A percentile compares a stretch with the other conserved stretches of the same genome.
These are phyloP conservation scores for Grallaria varia DNA, from an alignment of 2,113 vertebrate genomes.

Conservation along the genomic window DNA sequence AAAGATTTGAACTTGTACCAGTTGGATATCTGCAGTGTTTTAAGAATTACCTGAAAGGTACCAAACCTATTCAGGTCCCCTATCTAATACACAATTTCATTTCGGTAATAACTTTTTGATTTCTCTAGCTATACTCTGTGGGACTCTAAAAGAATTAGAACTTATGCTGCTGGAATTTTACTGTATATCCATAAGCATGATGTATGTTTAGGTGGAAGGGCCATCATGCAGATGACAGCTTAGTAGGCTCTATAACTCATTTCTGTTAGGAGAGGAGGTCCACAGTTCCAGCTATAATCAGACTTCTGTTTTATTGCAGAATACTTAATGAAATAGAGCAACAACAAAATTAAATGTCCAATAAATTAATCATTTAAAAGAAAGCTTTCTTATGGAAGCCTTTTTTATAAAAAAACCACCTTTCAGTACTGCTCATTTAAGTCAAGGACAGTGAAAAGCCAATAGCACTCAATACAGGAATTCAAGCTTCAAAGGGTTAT, in stretches of 20 bases:
- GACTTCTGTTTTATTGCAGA: slow-evolving; percentile 30
- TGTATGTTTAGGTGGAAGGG: not conserved
- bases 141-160: not conserved
- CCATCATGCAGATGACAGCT: not conserved
- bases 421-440: slow-evolving; percentile 25
- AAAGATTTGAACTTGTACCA: not conserved
- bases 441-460: slow-evolving; percentile 66
- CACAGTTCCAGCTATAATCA: slow-evolving; percentile 1
- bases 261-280: not conserved
- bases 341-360: slow-evolving; percentile 29
- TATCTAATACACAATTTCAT: not conserved
- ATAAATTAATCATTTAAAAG: slow-evolving; percentile 63
- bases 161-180: not conserved
- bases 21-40: not conserved
- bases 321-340: slow-evolving; percentile 46
- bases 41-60: not conserved
- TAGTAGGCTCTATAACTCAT: not conserved
- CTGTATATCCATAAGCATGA: not conserved
- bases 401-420: not conserved
- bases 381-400: slow-evolving; percentile 49
- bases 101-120: not conserved
- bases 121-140: not conserved
- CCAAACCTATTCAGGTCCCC: not conserved
- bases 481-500: slow-evolving; percentile 68
- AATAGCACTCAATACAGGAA: slow-evolving; percentile 44